phyloP scores from a whole-genome alignment of 2,113 vertebrate genomes.

The Callorhinus ursinus region DNA sequence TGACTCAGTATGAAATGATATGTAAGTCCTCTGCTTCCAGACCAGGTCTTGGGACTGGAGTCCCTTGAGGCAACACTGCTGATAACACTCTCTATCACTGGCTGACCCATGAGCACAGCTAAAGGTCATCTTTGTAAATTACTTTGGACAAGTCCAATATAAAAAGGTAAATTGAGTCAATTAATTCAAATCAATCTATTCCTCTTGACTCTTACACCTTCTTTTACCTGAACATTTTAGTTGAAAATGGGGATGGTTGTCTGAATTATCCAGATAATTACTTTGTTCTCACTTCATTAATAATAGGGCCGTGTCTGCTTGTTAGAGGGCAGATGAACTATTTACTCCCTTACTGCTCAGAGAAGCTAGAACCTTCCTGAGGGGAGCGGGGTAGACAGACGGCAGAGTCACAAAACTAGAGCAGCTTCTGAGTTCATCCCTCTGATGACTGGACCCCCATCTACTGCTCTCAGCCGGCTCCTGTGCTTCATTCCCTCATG shows the following conservation, averaged over 20 bases:
- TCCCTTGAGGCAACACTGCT: not conserved
- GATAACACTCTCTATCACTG: not conserved
- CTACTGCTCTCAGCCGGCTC: not conserved
- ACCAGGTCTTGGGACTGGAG: not conserved
- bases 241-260: not conserved
- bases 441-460: not conserved
- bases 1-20: not conserved
- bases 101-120: not conserved
- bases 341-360: not conserved
- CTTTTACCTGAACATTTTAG: not conserved
- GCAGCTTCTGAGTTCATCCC: not conserved
- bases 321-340: not conserved
- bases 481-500: not conserved
- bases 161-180: not conserved
- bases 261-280: constrained; percentile 2
- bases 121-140: not conserved
- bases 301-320: not conserved
- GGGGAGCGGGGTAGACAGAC: not conserved
- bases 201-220: not conserved
- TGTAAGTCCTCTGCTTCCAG: not conserved
- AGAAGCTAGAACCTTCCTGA: not conserved
- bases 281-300: not conserved
- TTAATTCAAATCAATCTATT: not conserved
- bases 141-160: not conserved
- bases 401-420: accelerated